Conservation (phyloP, 2,888 invertebrate genomes). For the Automeris io region DNA sequence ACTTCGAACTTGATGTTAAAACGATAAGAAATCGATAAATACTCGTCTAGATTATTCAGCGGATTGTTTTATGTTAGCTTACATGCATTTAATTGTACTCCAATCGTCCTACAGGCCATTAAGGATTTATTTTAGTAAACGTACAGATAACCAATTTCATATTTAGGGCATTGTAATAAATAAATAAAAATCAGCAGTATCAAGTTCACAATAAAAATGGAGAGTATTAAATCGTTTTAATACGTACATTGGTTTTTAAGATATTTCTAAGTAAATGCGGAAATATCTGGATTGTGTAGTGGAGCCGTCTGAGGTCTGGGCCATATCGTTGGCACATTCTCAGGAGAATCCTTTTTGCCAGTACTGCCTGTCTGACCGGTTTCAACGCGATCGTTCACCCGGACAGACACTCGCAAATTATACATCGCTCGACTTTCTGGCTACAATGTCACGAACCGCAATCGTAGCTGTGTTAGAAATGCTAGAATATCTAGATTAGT, state of each 20-base stretch:
- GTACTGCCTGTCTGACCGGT: slow-evolving; percentile 52
- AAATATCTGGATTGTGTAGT: slow-evolving; percentile 35
- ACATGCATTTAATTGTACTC: slow-evolving; percentile 17
- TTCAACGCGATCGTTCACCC: slow-evolving; percentile 65
- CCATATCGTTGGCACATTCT: slow-evolving; percentile 40
- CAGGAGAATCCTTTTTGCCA: slow-evolving; percentile 58
- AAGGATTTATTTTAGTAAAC: background rate
- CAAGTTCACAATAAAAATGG: too few relatives aligned
- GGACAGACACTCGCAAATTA: slow-evolving; percentile 47
- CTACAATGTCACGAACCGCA: slow-evolving; percentile 32
- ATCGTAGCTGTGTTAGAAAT: slow-evolving; percentile 16
- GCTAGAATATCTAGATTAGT: too few relatives aligned
- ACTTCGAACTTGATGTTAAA: slow-evolving; percentile 14
- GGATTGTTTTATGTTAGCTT: slow-evolving; percentile 18
- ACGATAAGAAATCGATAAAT: slow-evolving; percentile 22
- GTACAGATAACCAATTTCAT: background rate
- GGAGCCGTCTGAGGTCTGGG: slow-evolving; percentile 12
- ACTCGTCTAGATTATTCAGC: slow-evolving; percentile 13
- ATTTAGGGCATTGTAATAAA: too few relatives aligned
- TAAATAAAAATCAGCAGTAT: background rate
- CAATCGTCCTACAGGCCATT: too few relatives aligned
- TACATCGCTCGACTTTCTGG: slow-evolving; percentile 32
- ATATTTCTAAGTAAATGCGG: slow-evolving; percentile 33
- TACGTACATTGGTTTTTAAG: background rate
- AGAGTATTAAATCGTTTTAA: background rate